Percentiles rank a stretch among this genome's conserved stretches.
These are phyloP conservation scores for Athene noctua DNA, from an alignment of 2,113 vertebrate species.

Conservation along the genomic window DNA sequence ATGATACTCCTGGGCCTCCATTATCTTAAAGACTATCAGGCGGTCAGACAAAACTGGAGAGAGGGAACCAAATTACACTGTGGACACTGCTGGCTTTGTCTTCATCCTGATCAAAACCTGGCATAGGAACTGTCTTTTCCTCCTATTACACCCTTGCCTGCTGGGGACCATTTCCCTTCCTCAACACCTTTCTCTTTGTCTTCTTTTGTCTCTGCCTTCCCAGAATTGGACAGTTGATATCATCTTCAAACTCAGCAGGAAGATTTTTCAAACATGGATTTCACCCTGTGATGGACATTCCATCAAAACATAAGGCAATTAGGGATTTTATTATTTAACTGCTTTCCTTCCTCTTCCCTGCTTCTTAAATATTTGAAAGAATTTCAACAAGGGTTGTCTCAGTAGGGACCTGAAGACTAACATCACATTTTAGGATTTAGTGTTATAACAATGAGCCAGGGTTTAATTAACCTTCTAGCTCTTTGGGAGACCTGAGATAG, in stretches of 20 bases:
- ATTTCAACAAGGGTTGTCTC: background rate
- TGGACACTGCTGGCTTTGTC: background rate
- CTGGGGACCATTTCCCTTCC: background rate
- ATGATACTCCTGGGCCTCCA: background rate
- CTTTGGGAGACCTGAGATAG: background rate
- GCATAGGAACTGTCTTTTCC: background rate
- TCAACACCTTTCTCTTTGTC: background rate
- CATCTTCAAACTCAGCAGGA: background rate
- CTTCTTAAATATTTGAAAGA: background rate
- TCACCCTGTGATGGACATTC: background rate
- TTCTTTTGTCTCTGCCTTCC: background rate
- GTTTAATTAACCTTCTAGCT: conserved; percentile 27
- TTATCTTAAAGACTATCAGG: background rate
- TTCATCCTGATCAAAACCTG: background rate
- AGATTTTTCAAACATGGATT: background rate
- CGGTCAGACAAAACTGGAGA: background rate
- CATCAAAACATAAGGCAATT: background rate
- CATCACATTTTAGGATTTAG: background rate
- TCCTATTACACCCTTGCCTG: background rate
- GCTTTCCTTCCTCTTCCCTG: background rate
- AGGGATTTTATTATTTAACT: background rate
- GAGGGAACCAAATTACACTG: background rate
- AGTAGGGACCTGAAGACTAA: background rate
- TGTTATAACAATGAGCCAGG: background rate
- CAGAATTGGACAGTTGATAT: background rate